A percentile compares a stretch with the other conserved stretches of the same genome.
Evolutionary conservation across 2,113 vertebrate genomes (phyloP).

Genomic region (Axis porcinus): DNA sequence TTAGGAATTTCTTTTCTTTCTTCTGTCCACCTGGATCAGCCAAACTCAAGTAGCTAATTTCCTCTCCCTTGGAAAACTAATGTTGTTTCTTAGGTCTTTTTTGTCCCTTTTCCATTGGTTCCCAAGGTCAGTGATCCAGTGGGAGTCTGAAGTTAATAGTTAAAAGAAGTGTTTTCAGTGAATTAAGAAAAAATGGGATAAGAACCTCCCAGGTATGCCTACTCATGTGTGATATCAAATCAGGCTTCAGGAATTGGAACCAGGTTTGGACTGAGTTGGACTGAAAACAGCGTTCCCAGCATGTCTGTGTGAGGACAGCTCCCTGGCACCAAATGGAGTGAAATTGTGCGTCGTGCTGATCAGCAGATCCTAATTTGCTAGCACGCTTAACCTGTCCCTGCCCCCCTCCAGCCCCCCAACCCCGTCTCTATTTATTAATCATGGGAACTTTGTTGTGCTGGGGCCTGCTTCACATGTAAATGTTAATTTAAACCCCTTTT

Average conservation of each 20-base stretch:
- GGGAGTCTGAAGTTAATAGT: neutral
- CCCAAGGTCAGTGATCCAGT: neutral
- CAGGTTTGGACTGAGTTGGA: neutral
- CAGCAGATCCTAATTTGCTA: neutral
- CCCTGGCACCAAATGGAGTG: neutral
- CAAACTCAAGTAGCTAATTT: neutral
- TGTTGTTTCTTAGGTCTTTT: neutral
- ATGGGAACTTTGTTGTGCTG: neutral
- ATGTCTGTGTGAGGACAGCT: neutral
- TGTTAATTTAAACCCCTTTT: neutral
- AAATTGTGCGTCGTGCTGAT: rapidly evolving
- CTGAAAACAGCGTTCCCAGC: neutral
- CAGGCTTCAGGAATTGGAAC: neutral
- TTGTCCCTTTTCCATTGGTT: neutral
- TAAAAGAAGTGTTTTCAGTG: neutral
- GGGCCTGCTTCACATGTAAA: neutral
- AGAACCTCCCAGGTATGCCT: neutral
- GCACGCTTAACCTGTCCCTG: neutral
- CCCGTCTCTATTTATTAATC: neutral
- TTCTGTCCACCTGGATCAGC: neutral
- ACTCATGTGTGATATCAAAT: neutral
- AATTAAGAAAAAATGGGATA: neutral
- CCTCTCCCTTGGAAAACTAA: neutral
- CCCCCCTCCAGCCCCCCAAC: too few species aligned
- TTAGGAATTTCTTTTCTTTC: neutral